Conservation (phyloP, 2,888 invertebrate genomes). For the Lordiphosa andalusiaca region DNA sequence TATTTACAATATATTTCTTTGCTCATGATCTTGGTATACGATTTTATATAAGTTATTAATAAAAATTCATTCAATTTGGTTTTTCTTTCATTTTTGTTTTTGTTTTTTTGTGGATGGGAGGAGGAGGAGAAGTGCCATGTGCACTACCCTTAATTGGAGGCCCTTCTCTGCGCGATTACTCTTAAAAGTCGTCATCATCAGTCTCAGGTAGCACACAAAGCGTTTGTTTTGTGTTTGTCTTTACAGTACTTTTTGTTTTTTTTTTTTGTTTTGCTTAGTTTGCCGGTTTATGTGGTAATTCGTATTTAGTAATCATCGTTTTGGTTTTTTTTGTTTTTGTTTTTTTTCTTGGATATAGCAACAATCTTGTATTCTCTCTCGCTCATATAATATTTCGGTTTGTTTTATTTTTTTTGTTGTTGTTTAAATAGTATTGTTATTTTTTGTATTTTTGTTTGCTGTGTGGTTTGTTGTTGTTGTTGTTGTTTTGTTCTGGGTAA, state of each 20-base stretch:
- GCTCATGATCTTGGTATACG: constrained; percentile 13
- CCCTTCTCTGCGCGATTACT: constrained; percentile 3
- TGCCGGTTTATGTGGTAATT: constrained; percentile 25
- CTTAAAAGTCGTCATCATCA: constrained; percentile 3
- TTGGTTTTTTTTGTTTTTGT: constrained; percentile 39
- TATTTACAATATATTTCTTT: constrained; percentile 36
- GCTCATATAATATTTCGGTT: constrained; percentile 72
- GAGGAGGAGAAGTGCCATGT: constrained; percentile 5
- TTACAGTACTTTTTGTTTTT: constrained; percentile 1
- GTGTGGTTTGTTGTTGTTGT: constrained; percentile 36
- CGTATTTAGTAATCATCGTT: constrained; percentile 15
- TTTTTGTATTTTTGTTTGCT: constrained; percentile 37
- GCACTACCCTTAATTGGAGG: constrained; percentile 12
- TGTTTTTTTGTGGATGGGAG: constrained; percentile 1
- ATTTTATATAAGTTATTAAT: constrained; percentile 21
- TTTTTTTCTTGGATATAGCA: constrained; percentile 73
- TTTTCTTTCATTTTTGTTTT: constrained; percentile 5
- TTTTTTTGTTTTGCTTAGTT: constrained; percentile 29
- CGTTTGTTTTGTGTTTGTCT: constrained; percentile 15
- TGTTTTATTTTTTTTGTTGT: constrained; percentile 20
- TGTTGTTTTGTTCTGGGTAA: constrained; percentile 47
- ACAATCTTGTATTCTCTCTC: constrained; percentile 80
- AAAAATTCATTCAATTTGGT: constrained; percentile 22
- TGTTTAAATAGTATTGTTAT: constrained; percentile 2
- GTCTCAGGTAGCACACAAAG: constrained; percentile 12